A percentile compares a stretch with the other conserved stretches of the same genome.
Evolutionary conservation across 2,797 vertebrate genomes (phyloP).

Genomic region (Peromyscus nudipes): DNA sequence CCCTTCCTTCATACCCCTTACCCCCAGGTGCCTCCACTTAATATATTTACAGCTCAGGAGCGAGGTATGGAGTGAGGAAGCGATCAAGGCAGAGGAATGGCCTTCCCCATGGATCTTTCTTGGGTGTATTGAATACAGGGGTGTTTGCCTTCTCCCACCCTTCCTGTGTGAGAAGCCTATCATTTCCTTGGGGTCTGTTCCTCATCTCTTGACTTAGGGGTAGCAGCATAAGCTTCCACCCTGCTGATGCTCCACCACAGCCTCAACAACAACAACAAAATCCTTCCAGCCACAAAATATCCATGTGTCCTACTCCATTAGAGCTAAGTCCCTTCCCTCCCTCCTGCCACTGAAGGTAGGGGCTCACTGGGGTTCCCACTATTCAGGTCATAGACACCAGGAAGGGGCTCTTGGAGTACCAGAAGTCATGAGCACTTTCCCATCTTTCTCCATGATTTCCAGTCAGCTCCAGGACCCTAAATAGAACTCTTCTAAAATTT

Average conservation of each 20-base stretch:
- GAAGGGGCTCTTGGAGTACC: not conserved
- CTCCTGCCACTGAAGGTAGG: not conserved
- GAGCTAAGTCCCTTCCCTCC: not conserved
- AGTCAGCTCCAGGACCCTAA: not conserved
- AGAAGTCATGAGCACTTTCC: not conserved
- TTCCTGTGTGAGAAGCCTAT: not conserved
- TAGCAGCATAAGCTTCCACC: not conserved
- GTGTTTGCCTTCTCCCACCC: not conserved
- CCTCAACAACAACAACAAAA: not conserved
- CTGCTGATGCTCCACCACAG: not conserved
- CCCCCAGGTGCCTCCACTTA: not conserved
- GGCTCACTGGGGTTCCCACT: not conserved
- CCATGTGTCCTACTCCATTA: not conserved
- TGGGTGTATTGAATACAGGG: not conserved
- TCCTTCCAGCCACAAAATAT: not conserved
- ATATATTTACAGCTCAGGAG: not conserved
- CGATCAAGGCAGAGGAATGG: not conserved
- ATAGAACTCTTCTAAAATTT: not conserved
- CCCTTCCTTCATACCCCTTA: not conserved
- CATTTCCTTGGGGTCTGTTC: not conserved
- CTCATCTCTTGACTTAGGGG: not conserved
- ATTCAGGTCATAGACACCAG: not conserved
- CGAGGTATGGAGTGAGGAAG: not conserved
- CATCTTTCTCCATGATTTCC: not conserved
- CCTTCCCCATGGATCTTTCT: not conserved